Conservation (phyloP, 2,888 invertebrate genomes). For the Yponomeuta sedellus region DNA sequence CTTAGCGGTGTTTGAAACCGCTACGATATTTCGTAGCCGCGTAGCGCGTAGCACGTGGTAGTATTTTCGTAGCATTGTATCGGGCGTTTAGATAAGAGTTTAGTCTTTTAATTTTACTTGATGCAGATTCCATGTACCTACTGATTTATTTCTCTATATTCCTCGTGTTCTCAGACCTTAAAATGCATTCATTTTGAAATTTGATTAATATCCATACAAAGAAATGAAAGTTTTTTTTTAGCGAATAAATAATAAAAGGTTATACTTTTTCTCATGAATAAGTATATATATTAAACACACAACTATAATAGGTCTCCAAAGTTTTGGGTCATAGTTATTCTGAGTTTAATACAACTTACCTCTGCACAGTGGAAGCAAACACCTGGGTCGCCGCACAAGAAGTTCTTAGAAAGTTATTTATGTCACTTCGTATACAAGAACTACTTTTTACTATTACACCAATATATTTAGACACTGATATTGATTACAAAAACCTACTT, state of each 20-base stretch:
- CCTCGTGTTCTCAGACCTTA: too few species aligned
- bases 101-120: too few species aligned
- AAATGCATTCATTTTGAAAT: too few species aligned
- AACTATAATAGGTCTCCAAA: not conserved
- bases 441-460: not conserved
- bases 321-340: not conserved
- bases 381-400: not conserved
- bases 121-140: too few species aligned
- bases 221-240: too few species aligned
- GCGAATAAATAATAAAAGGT: too few species aligned
- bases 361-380: not conserved
- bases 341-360: not conserved
- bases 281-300: not conserved
- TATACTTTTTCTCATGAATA: too few species aligned
- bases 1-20: not conserved
- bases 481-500: constrained; percentile 7
- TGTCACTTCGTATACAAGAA: not conserved
- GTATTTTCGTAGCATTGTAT: not conserved
- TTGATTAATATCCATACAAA: too few species aligned
- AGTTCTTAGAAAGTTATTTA: not conserved
- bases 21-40: not conserved
- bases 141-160: too few species aligned
- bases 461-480: not conserved
- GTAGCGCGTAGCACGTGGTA: not conserved
- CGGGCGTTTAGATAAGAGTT: not conserved